Conservation (phyloP, 2,113 vertebrate genomes). For the Pholis gunnellus region DNA sequence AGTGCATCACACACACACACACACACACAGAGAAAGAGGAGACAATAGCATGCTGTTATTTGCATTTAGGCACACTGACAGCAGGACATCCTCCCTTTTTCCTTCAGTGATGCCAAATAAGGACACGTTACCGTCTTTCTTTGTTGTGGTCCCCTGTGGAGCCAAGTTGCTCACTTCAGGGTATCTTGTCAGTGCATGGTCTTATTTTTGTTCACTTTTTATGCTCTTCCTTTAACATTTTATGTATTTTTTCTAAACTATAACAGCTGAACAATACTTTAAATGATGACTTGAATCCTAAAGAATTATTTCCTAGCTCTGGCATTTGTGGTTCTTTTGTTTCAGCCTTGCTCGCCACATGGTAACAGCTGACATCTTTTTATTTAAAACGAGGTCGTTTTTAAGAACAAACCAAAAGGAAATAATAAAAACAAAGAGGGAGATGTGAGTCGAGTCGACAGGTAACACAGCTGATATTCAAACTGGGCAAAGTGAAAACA, state of each 20-base stretch:
- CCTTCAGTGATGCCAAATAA: conserved; percentile 27
- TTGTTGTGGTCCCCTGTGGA: not conserved
- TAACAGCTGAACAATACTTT: not conserved
- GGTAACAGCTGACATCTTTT: not conserved
- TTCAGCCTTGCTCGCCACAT: not conserved
- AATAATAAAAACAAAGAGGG: not conserved
- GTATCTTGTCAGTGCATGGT: conserved; percentile 6
- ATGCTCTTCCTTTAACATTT: not conserved
- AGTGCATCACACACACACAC: not conserved
- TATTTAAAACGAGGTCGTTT: not conserved
- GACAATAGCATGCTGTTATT: conserved; percentile 23
- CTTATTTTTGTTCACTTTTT: conserved; percentile 6
- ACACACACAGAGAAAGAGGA: not conserved
- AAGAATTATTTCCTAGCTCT: not conserved
- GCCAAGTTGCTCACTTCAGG: not conserved
- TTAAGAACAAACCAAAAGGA: not conserved
- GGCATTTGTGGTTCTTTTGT: not conserved
- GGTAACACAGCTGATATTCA: conserved; percentile 46
- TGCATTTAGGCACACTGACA: conserved; percentile 3
- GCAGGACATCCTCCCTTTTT: not conserved
- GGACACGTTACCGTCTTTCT: not conserved
- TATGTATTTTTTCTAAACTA: rapidly evolving
- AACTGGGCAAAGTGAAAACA: conserved; percentile 63
- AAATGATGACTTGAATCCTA: not conserved
- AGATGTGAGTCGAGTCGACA: not conserved